These are phyloP conservation scores for Zygogramma bicolorata DNA, from an alignment of 2,888 invertebrate genomes.

Conservation along the genomic window DNA sequence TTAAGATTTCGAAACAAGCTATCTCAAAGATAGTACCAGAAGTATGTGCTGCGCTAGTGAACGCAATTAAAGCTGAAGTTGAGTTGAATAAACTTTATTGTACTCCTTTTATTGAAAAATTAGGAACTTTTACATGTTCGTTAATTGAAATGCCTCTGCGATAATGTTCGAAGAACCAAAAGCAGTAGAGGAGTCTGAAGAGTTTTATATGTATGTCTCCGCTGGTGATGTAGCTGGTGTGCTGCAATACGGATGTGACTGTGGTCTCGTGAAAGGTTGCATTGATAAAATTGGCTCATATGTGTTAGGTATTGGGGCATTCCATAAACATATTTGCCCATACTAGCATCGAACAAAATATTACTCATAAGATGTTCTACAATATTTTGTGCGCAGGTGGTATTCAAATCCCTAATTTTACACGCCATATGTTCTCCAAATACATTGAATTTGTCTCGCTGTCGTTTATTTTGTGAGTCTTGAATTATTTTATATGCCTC, in stretches of 20 bases:
- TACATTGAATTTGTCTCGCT: slow-evolving; percentile 13
- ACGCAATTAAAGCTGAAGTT: background rate
- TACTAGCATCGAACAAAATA: slow-evolving; percentile 19
- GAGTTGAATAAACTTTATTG: slow-evolving; percentile 5
- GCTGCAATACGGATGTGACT: slow-evolving; percentile 13
- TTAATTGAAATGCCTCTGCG: slow-evolving; percentile 13
- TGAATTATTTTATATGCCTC: slow-evolving; percentile 5
- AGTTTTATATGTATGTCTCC: slow-evolving; percentile 19
- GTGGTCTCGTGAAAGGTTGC: slow-evolving; percentile 14
- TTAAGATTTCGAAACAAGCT: background rate
- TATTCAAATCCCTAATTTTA: slow-evolving; percentile 14
- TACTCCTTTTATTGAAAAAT: slow-evolving; percentile 5
- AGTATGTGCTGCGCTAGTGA: background rate
- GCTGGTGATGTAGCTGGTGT: slow-evolving; percentile 3
- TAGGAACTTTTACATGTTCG: slow-evolving; percentile 3
- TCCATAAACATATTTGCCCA: slow-evolving; percentile 10
- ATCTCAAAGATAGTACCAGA: background rate
- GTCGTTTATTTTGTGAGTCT: slow-evolving; percentile 11
- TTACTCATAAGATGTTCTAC: slow-evolving; percentile 10
- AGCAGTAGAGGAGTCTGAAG: slow-evolving; percentile 2
- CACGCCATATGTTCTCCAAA: slow-evolving; percentile 17
- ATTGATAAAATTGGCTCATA: slow-evolving; percentile 9
- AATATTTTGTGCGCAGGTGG: slow-evolving; percentile 14
- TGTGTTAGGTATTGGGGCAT: background rate
- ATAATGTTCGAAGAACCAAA: slow-evolving; percentile 1